Conservation (phyloP, 1,140 invertebrate genomes). For the Leptinotarsa defecta region DNA sequence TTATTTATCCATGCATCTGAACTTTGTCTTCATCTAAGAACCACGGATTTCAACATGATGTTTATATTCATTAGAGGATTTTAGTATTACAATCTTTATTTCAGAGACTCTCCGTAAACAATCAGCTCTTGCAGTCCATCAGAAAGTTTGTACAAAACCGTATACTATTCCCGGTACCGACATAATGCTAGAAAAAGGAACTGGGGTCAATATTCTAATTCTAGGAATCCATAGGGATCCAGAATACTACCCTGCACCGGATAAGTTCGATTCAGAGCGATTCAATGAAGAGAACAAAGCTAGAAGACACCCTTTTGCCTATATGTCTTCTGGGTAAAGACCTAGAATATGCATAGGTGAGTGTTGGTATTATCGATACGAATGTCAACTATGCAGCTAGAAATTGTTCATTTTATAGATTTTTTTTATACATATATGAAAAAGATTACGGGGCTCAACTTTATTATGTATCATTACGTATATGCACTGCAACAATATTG, state of each 20-base stretch:
- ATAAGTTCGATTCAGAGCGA: too few species aligned
- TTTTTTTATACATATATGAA: too few species aligned
- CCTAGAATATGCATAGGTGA: conserved; percentile 64
- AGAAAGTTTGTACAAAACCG: conserved; percentile 58
- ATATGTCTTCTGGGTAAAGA: conserved; percentile 59
- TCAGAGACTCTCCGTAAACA: conserved; percentile 60
- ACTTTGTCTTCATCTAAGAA: too few species aligned
- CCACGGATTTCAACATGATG: too few species aligned
- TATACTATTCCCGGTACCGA: conserved; percentile 19
- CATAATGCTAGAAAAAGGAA: conserved; percentile 47
- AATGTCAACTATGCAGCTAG: too few species aligned
- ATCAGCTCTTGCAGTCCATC: conserved; percentile 53
- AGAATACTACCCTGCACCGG: too few species aligned
- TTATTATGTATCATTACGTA: too few species aligned
- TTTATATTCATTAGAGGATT: too few species aligned
- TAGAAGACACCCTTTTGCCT: conserved; percentile 60
- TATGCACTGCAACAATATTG: too few species aligned
- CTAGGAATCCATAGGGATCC: conserved; percentile 59
- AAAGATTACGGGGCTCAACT: too few species aligned
- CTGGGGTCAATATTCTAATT: conserved; percentile 51
- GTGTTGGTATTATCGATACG: neutral
- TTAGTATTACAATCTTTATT: conserved; percentile 22
- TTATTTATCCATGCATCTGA: too few species aligned
- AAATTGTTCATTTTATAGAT: too few species aligned
- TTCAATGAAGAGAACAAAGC: conserved; percentile 61